Conservation (phyloP, 1,140 invertebrate genomes). For the Colletes gigas region DNA sequence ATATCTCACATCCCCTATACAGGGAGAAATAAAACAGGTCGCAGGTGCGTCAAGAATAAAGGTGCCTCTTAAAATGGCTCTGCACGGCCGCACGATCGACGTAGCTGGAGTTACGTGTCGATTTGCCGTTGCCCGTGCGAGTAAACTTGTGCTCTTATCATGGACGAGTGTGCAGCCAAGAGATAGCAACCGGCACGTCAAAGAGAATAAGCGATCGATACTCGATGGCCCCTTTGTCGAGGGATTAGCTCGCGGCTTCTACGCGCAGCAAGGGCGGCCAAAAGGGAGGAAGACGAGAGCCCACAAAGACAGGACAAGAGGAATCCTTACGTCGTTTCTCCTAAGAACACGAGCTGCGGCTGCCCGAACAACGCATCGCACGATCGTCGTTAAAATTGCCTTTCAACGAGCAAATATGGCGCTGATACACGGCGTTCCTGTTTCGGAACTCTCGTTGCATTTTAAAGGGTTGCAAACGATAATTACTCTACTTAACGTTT, state of each 20-base stretch:
- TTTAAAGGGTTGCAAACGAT: too few relatives aligned
- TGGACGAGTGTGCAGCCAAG: constrained; percentile 51
- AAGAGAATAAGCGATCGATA: constrained; percentile 78
- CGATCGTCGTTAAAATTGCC: constrained; percentile 23
- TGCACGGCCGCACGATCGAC: not conserved
- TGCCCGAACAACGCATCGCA: constrained; percentile 22
- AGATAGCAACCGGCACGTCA: constrained; percentile 67
- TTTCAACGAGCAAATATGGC: too few relatives aligned
- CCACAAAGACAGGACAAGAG: constrained; percentile 32
- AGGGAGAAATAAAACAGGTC: not conserved
- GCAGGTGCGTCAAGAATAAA: not conserved
- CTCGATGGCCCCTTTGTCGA: constrained; percentile 76
- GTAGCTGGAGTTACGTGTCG: constrained; percentile 1
- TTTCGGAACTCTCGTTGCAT: too few relatives aligned
- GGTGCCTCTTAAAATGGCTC: constrained; percentile 11
- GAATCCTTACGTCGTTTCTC: constrained; percentile 54
- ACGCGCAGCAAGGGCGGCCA: constrained; percentile 4
- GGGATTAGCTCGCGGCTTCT: constrained; percentile 72
- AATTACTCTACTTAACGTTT: too few relatives aligned
- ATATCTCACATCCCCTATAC: not conserved
- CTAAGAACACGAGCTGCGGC: constrained; percentile 53
- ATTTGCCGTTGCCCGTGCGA: constrained; percentile 34
- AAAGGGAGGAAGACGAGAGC: constrained; percentile 37
- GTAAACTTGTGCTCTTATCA: constrained; percentile 61
- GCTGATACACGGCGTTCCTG: too few relatives aligned